Base-by-base conservation (phyloP, 1,140 invertebrate genomes). In the Magallana angulata region DNA sequence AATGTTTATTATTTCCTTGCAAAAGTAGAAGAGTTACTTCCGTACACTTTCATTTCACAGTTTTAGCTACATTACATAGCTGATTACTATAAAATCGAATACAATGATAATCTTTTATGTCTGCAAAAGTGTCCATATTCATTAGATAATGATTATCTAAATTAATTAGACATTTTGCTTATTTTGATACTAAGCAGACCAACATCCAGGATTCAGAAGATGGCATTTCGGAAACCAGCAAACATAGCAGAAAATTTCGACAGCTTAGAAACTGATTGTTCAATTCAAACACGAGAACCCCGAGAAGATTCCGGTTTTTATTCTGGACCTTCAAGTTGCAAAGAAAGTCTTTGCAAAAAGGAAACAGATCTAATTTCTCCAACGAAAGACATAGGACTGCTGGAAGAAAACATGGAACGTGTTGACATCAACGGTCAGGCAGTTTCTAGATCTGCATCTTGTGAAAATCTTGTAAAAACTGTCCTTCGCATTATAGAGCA, bases 351-450 rank as follows among this genome's bases (percentile, higher is more conserved):
- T 11, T 30, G 24, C 1, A 76, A 76, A 11, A 11, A 76, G 5
- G 14, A 30, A 11, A 24, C 7, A 30, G 68, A 76, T 8, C 68
- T 48, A 48, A 48, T 48, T 48, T 48, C 36, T 48, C 36, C 36
- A 48, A 5, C 36, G 5, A 48, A 48, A 48, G 36, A 48, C 36
- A 48, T 48, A 4, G 36, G 36, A 48, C 36, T 48, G 36, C 36
- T 76, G 24, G 68, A 36, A 24, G 68, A 76, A 76, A 76, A 76
- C 18, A 76, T 76, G 68, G 68, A 76, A 36, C 36, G 68, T 76
- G 68, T 30, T 36, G 24, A 76, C 11, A 12, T 18, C 12, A 12
- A 36, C 68, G 24, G 7, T 36, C 24, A 11, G 68, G 68, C 9
- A 76, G 36, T 76, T 18, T 11, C 24, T 7, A 76, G 36, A 24